Evolutionary conservation across 2,888 invertebrate genomes (phyloP).

Genomic region (Sceliomorpha sp.): DNA sequence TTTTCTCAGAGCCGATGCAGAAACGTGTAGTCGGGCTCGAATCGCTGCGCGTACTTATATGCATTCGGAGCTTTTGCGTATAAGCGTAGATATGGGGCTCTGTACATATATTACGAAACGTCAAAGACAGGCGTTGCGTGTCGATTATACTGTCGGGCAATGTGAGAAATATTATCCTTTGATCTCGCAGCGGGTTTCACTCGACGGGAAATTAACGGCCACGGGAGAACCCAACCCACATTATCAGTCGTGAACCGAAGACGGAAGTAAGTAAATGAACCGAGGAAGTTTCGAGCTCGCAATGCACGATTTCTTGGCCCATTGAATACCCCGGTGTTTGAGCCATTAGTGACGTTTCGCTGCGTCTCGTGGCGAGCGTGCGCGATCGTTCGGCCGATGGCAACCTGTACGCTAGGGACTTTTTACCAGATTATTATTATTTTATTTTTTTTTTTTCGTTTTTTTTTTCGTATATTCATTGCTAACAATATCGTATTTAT

Average conservation of each 20-base stretch:
- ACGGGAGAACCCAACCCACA: constrained; percentile 62
- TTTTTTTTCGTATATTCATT: no score
- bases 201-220: constrained; percentile 73
- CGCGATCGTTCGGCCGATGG: no score
- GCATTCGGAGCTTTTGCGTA: no score
- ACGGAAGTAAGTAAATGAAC: constrained; percentile 64
- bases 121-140: constrained; percentile 64
- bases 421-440: no score
- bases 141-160: constrained; percentile 70
- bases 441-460: no score
- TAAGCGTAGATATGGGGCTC: no score
- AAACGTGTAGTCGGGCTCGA: no score
- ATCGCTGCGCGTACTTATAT: no score
- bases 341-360: constrained; percentile 15
- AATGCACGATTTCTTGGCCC: constrained; percentile 49
- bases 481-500: no score
- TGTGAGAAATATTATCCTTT: constrained; percentile 76
- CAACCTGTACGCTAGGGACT: no score
- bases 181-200: constrained; percentile 72
- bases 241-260: constrained; percentile 65
- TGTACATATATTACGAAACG: constrained; percentile 38
- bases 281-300: constrained; percentile 51
- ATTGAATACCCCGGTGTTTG: constrained; percentile 46
- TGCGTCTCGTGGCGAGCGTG: no score
- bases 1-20: no score